Evolutionary conservation across 1,140 invertebrate species (phyloP), one percentile per base, ranked within the genome.

Genomic region (Zaprionus inermis): DNA sequence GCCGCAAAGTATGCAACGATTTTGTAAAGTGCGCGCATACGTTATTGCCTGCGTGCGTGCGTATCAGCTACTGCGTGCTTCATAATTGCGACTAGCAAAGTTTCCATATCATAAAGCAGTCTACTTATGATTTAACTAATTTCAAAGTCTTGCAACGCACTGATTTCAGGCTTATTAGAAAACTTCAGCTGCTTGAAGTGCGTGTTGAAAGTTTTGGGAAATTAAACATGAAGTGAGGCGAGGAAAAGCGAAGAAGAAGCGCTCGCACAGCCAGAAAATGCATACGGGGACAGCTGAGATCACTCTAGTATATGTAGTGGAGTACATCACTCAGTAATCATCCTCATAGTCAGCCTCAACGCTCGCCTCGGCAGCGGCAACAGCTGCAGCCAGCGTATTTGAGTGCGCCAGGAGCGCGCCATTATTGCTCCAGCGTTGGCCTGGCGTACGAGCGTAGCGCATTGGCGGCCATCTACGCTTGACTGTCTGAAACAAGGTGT

Each of bases 401-500:
- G 57, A 32, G 51, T 52, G 16, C 24, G 44, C 24, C 3, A 28
- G 3, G 24, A 28, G 3, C 24, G 3, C 3, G 24, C 44, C 56
- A 49, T 49, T 44, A n/a, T 41, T 36, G 24, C 7, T 57, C 54
- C 54, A 34, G 18, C 57, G 69, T 12, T 56, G 38, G 44, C 63
- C 59, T 38, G 76, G 68, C 9, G 61, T 24, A 57, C 54, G 68
- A 56, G 36, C 71, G 20, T 28, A 56, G 57, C 71, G 65, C 18
- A 32, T 10, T 14, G 63, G 61, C 63, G 63, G 61, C 63, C 68
- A 65, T 28, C 24, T 30, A 12, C 38, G 46, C 57, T 12, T 65
- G 77, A 49, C 83, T 88, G 68, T 77, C 82, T 86, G 79, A 72
- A 88, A 88, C 56, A 88, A 55, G 70, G 60, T 55, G 49, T 80